Evolutionary conservation across 2,113 vertebrate species (phyloP), one percentile per base, ranked within the genome.

Genomic region (Uria aalge): DNA sequence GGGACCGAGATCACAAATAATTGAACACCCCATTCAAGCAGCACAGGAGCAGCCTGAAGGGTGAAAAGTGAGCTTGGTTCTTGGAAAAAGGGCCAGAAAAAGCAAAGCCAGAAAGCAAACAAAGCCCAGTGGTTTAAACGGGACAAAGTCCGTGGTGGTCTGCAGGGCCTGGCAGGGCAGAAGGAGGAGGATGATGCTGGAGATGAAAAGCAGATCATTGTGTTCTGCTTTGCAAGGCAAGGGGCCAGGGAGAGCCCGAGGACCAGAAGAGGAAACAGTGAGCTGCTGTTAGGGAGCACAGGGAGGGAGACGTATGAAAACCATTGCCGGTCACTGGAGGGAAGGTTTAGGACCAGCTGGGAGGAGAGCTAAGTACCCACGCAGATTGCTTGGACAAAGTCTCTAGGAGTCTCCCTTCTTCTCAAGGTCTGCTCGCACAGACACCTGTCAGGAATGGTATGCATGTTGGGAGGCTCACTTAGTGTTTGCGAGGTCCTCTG

Each of bases 341-440:
- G 30, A 63, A 47, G 20, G 48, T 67, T 82, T 40, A 34, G 43
- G 72, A 43, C 43, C 38, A 34, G 41, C 11, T 29, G 29, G 26
- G 41, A 76, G 53, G 41, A 73, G 11, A 53, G 67, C 7, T 0
- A 27, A 68, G n/a, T 24, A 40, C 40, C 21, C 6, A 2, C 38
- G 34, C 9, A 20, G 22, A 10, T 20, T 14, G 23, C 59, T 59
- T 38, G n/a, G 30, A 16, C 40, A 48, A 64, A 73, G 36, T 5
- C 71, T 41, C 40, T 13, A 41, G 40, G 20, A 34, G 21, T 52
- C 47, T 71, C 14, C 40, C 50, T 67, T 59, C 0, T 0, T 50
- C 36, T 55, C 12, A 15, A 77, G 24, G 32, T 36, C 43, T 48
- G 50, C 27, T 55, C 2, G 0, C 0, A 0, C 20, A 82, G 48